A percentile compares a stretch with the other conserved stretches of the same genome.
Conservation (phyloP, 2,113 vertebrate genomes). For the Poeciliopsis retropinna region DNA sequence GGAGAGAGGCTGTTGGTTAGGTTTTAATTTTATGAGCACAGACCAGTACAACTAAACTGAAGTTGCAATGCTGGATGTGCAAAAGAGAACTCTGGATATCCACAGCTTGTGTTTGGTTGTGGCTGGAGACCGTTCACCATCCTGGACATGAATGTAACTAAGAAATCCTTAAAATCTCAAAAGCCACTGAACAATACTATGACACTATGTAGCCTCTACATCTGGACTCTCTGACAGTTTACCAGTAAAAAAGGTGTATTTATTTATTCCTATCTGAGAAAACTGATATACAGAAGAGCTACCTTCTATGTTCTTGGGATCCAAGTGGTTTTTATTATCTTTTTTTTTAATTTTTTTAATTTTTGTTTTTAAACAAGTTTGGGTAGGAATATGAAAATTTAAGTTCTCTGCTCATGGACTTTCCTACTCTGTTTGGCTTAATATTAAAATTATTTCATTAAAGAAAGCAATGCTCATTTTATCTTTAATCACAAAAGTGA, state of each 20-base stretch:
- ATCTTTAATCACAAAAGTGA: slow-evolving; percentile 27
- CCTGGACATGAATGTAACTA: slow-evolving; percentile 82
- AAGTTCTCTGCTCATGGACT: slow-evolving; percentile 36
- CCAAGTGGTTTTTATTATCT: slow-evolving; percentile 48
- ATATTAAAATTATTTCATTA: slow-evolving; percentile 52
- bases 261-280: slow-evolving; percentile 78
- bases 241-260: slow-evolving; percentile 77
- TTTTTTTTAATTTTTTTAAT: no score
- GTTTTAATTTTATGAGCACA: slow-evolving; percentile 51
- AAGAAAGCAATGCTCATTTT: slow-evolving; percentile 28
- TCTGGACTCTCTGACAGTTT: slow-evolving; percentile 68
- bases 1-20: slow-evolving; percentile 40
- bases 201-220: slow-evolving; percentile 75
- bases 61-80: slow-evolving; percentile 27
- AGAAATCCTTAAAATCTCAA: slow-evolving; percentile 66
- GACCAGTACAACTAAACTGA: slow-evolving; percentile 33
- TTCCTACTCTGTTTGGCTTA: slow-evolving; percentile 44
- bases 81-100: slow-evolving; percentile 64
- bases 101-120: slow-evolving; percentile 36
- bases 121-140: slow-evolving; percentile 43
- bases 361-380: slow-evolving; percentile 16
- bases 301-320: slow-evolving; percentile 47
- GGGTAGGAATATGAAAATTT: slow-evolving; percentile 21
- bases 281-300: slow-evolving; percentile 66
- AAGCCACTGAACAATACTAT: slow-evolving; percentile 79